Base-by-base conservation (phyloP, 1,140 invertebrate genomes). In the Meteorus sp. region DNA sequence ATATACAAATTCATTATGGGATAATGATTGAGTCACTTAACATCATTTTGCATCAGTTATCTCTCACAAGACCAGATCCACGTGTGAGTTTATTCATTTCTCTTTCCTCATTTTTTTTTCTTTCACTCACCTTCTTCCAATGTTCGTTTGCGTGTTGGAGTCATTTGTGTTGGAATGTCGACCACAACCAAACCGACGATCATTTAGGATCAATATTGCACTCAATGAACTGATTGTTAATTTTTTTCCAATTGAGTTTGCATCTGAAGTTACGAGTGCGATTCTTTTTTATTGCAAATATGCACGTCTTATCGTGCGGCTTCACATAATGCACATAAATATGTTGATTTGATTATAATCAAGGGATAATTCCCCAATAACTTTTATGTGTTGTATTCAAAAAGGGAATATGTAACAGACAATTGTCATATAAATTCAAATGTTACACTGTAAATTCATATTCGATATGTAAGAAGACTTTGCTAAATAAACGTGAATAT, bases 11-110 rank as follows among this genome's bases (percentile, higher is more conserved):
- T 59, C 50, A 55, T 66, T 61, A 66, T 63, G 44, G 55, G 53
- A 50, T 63, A 60, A 66, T 66, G 50, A 61, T 51, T 52, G 59
- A 56, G 56, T 66, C 56, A 66, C 55, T 66, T 63, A 59, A 61
- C 61, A 56, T 56, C 55, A 61, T 66, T 66, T 66, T 31, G 58
- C 58, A 58, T 65, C 59, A 62, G 44, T 62, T 62, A 63, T 52
- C 54, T 51, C n/a, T 47, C 27, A 33, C 31, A 17, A 52, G 51
- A n/a, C n/a, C 31, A 31, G 20, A n/a, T 8, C 17, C 37, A 13
- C 39, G 13, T 29, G n/a, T n/a, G n/a, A 19, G 15, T 7, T 25
- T 35, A 45, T 47, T 56, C 45, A 48, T 55, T 27, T 29, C 19
- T n/a, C 27, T 47, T 51, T 55, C n/a, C n/a, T n/a, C 35, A 47